Evolutionary conservation across 2,113 vertebrate species (phyloP).

Genomic region (Suncus etruscus): DNA sequence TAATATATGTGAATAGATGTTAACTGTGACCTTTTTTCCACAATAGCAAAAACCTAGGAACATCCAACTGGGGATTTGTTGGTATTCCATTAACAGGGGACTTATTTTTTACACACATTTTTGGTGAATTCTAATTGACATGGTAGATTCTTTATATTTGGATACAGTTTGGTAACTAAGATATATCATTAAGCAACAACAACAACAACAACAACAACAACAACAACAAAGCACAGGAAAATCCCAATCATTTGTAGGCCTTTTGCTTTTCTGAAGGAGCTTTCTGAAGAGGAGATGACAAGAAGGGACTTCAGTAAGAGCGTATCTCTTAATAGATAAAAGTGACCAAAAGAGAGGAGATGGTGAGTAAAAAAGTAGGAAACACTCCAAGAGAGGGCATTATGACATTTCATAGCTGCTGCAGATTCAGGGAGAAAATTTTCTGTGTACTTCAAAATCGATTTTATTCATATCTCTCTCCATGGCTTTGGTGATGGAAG

Average conservation of each 20-base stretch:
- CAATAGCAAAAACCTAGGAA: neutral
- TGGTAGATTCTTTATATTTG: neutral
- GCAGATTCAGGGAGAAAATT: neutral
- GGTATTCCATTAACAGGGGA: neutral
- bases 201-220: neutral
- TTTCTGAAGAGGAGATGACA: neutral
- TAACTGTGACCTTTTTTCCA: constrained; percentile 38
- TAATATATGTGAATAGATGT: neutral
- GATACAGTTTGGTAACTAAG: neutral
- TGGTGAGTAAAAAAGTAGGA: constrained; percentile 18
- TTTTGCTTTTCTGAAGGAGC: neutral
- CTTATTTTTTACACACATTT: constrained; percentile 13
- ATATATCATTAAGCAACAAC: neutral
- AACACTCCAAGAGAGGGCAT: neutral
- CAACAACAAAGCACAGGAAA: neutral
- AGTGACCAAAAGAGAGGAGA: neutral
- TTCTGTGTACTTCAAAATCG: neutral
- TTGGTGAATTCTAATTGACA: neutral
- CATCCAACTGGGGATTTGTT: neutral
- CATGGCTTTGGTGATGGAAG: neutral
- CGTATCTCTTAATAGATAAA: neutral
- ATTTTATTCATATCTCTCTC: neutral
- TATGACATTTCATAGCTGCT: neutral
- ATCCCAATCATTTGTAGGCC: neutral
- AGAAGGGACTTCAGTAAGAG: neutral